Evolutionary conservation across 2,888 invertebrate species (phyloP).

Genomic region (Polia nebulosa): DNA sequence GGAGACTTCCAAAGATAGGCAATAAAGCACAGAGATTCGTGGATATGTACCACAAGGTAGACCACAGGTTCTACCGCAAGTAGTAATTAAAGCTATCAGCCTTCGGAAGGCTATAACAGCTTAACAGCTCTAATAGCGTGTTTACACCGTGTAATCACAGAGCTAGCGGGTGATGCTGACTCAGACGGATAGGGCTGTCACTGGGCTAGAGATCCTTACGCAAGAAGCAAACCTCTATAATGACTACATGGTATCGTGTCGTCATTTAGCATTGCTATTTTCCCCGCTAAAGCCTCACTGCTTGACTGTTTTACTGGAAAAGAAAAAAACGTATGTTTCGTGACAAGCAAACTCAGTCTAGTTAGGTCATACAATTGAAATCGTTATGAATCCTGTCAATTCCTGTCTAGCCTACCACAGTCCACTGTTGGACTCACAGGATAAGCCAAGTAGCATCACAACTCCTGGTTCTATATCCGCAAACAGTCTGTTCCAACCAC

Average conservation of each 20-base stretch:
- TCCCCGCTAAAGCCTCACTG: no score
- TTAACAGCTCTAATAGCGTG: conserved; percentile 61
- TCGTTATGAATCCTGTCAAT: no score
- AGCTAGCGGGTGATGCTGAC: conserved; percentile 33
- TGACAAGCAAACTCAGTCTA: not conserved
- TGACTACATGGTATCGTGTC: no score
- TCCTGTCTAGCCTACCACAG: no score
- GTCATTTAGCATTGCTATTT: no score
- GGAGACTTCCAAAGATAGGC: no score
- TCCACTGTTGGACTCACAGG: no score
- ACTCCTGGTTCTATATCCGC: not conserved
- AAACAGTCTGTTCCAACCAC: not conserved
- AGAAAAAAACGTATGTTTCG: not conserved
- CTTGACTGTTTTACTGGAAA: no score
- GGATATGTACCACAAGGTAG: not conserved
- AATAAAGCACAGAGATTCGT: conserved; percentile 27
- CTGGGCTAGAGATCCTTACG: conserved; percentile 1
- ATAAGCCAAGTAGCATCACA: not conserved
- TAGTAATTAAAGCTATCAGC: conserved; percentile 51
- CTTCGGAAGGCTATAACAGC: conserved; percentile 43
- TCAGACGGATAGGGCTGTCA: conserved; percentile 44
- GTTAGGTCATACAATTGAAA: not conserved
- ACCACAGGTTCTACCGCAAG: not conserved
- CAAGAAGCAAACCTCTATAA: not conserved
- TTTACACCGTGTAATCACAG: conserved; percentile 64